Percentiles rank a stretch among this genome's conserved stretches.
Evolutionary conservation across 2,888 invertebrate species (phyloP).

Genomic region (Leptinotarsa rubiginosa): DNA sequence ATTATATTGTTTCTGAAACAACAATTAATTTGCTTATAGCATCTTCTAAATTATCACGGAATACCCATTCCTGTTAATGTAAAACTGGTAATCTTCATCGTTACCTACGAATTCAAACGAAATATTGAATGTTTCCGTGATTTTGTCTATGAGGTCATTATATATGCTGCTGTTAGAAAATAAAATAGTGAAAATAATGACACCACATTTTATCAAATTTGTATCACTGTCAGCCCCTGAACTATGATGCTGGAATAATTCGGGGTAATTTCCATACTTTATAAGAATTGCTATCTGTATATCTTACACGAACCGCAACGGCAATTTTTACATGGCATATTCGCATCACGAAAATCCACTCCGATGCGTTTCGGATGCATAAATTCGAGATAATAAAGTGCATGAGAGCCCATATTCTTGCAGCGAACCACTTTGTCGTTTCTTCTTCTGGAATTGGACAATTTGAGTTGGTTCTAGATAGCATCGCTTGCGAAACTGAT

Average conservation of each 20-base stretch:
- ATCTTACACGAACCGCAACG: not conserved
- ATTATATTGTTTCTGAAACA: no score
- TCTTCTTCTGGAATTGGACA: conserved; percentile 45
- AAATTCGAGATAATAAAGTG: conserved; percentile 36
- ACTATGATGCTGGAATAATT: not conserved
- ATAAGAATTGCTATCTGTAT: not conserved
- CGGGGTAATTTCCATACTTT: not conserved
- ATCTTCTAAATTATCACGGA: no score
- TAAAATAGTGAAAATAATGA: no score
- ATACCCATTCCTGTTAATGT: no score
- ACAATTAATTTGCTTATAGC: no score
- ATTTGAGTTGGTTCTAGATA: conserved; percentile 45
- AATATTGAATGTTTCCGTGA: no score
- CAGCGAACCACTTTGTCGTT: conserved; percentile 34
- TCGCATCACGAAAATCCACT: conserved; percentile 32
- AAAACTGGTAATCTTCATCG: no score
- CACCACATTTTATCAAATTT: no score
- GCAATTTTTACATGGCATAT: conserved; percentile 24
- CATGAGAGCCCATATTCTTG: conserved; percentile 30
- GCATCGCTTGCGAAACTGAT: conserved; percentile 48
- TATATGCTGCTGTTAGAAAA: no score
- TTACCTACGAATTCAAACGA: no score
- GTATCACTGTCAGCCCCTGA: no score
- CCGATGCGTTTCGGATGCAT: conserved; percentile 33
- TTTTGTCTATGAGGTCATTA: no score